Conservation (phyloP, 1,140 invertebrate species). For the Drosophila pseudoobscura region DNA sequence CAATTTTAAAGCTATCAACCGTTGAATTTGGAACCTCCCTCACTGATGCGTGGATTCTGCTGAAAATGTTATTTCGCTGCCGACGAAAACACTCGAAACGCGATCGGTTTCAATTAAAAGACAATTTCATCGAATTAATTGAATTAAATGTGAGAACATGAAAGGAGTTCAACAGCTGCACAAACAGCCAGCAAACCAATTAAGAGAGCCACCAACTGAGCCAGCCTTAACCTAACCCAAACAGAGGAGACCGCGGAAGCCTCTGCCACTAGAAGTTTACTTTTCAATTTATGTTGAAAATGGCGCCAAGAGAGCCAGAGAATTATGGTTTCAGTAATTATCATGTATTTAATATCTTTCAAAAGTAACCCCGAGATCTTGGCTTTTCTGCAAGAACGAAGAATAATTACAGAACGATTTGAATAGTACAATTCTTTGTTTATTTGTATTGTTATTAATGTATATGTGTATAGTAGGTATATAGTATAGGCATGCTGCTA, state of each 20-base stretch:
- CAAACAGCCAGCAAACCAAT: slow-evolving; percentile 78
- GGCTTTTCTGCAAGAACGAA: too few relatives aligned
- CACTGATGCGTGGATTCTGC: not conserved
- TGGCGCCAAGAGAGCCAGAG: not conserved
- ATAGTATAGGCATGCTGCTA: slow-evolving; percentile 39
- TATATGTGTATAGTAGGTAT: slow-evolving; percentile 28
- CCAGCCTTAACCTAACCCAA: not conserved
- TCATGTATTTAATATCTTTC: too few relatives aligned
- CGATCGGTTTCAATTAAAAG: slow-evolving; percentile 77
- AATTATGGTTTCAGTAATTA: too few relatives aligned
- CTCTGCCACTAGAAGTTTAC: slow-evolving; percentile 5
- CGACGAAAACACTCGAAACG: slow-evolving; percentile 45
- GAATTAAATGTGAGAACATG: slow-evolving; percentile 62
- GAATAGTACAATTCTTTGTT: slow-evolving; percentile 1
- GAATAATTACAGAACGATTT: too few relatives aligned
- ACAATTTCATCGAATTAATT: slow-evolving; percentile 80
- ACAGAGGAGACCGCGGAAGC: too few relatives aligned
- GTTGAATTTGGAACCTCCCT: slow-evolving; percentile 5
- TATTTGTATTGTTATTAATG: slow-evolving; percentile 26
- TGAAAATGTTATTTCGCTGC: slow-evolving; percentile 5
- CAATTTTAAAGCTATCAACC: not conserved
- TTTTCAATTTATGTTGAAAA: slow-evolving; percentile 20
- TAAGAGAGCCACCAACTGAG: slow-evolving; percentile 41
- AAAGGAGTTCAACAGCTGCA: slow-evolving; percentile 57
- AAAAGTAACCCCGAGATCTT: too few relatives aligned